Conservation (phyloP, 2,888 invertebrate genomes). For the Lycia hirtaria region DNA sequence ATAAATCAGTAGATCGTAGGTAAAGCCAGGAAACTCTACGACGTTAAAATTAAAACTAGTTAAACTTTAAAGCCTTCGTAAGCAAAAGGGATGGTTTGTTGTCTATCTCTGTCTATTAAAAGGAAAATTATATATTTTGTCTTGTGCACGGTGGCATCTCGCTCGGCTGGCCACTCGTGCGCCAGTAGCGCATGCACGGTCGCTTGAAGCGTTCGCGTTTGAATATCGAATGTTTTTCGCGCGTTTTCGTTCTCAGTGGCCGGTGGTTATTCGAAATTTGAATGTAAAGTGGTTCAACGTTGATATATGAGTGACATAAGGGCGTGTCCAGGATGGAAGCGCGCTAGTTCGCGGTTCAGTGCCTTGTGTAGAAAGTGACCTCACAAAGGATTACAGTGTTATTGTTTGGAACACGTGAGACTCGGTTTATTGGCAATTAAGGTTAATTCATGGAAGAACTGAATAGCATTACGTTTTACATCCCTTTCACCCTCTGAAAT, state of each 20-base stretch:
- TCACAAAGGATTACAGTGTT: conserved; percentile 69
- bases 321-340: conserved; percentile 39
- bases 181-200: conserved; percentile 78
- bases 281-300: conserved; percentile 38
- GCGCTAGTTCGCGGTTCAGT: conserved; percentile 36
- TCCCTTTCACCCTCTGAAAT: neutral
- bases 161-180: conserved; percentile 62
- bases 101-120: conserved; percentile 50
- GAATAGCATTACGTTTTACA: neutral
- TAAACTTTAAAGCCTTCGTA: conserved; percentile 3
- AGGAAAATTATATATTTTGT: conserved; percentile 47
- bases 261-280: conserved; percentile 41
- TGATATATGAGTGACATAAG: conserved; percentile 35
- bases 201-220: conserved; percentile 66
- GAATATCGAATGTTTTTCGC: conserved; percentile 63
- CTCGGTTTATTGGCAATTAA: conserved; percentile 33
- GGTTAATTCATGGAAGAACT: conserved; percentile 38
- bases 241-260: conserved; percentile 49
- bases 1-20: neutral
- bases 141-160: conserved; percentile 52
- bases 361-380: conserved; percentile 59
- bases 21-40: neutral
- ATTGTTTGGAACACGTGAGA: conserved; percentile 35
- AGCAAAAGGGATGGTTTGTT: conserved; percentile 59
- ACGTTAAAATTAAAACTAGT: conserved; percentile 39